phyloP scores from a whole-genome alignment of 2,113 vertebrate species.

The Zosterops japonicus region DNA sequence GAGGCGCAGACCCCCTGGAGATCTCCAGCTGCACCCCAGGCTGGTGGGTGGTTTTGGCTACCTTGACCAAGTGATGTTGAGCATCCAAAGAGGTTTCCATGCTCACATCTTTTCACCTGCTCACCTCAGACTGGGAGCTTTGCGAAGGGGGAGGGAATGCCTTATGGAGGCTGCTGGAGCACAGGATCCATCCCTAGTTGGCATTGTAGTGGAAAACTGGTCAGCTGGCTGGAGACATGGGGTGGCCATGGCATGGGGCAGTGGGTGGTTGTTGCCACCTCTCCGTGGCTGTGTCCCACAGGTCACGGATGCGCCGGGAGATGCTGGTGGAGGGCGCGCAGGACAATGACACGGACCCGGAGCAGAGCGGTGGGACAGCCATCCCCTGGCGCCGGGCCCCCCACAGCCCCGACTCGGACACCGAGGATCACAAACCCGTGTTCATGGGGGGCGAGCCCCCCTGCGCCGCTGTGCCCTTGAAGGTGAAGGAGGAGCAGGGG shows the following conservation, averaged over 20 bases:
- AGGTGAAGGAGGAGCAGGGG: conserved; percentile 85
- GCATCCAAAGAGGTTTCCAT: neutral
- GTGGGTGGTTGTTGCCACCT: accelerated
- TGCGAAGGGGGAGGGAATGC: accelerated
- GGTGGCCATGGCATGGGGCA: accelerated
- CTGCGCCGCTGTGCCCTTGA: conserved; percentile 36
- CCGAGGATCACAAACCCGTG: conserved; percentile 81
- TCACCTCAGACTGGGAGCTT: accelerated
- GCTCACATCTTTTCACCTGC: neutral
- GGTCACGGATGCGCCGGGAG: conserved; percentile 96
- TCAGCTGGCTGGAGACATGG: accelerated
- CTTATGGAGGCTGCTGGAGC: neutral
- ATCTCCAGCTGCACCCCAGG: neutral
- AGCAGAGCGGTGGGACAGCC: conserved; percentile 71
- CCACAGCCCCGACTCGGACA: conserved; percentile 82
- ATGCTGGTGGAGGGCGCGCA: conserved; percentile 91
- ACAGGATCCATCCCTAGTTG: neutral
- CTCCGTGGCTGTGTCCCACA: conserved; percentile 27
- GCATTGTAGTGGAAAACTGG: accelerated
- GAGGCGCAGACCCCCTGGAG: neutral
- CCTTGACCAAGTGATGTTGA: neutral
- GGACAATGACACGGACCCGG: conserved; percentile 88
- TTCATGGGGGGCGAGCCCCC: conserved; percentile 41
- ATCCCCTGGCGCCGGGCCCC: conserved; percentile 45
- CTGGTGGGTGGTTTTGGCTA: neutral